phyloP scores from a whole-genome alignment of 2,113 vertebrate genomes.

The Trichechus manatus region DNA sequence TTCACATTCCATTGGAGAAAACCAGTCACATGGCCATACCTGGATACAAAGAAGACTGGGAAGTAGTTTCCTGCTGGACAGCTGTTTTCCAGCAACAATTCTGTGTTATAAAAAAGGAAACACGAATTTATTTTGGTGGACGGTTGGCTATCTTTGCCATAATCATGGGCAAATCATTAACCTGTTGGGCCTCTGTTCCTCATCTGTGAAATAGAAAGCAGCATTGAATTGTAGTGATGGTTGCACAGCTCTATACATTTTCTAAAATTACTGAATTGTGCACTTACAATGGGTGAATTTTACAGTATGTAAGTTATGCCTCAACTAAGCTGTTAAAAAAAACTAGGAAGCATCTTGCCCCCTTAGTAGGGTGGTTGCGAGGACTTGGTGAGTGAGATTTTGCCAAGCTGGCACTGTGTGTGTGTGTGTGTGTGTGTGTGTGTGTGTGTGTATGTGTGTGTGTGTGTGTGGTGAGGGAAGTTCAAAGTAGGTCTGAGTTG shows the following conservation, averaged over 20 bases:
- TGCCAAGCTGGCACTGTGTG: neutral
- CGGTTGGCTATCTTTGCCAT: neutral
- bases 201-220: neutral
- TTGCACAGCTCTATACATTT: no score
- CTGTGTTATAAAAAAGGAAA: neutral
- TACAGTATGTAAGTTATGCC: neutral
- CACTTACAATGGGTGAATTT: neutral
- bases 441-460: no score
- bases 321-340: neutral
- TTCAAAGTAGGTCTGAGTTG: neutral
- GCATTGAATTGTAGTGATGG: fast-evolving
- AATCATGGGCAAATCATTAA: neutral
- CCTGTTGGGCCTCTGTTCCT: neutral
- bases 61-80: neutral
- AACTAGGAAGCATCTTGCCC: neutral
- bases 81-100: neutral
- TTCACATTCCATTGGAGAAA: neutral
- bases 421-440: neutral
- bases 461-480: neutral
- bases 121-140: neutral
- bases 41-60: neutral
- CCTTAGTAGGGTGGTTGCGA: neutral
- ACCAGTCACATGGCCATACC: neutral
- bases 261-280: neutral
- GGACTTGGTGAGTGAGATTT: constrained; percentile 22